Evolutionary conservation across 2,888 invertebrate species (phyloP), one percentile per base, ranked within the genome.

Genomic region (Microctonus aethiopoides): DNA sequence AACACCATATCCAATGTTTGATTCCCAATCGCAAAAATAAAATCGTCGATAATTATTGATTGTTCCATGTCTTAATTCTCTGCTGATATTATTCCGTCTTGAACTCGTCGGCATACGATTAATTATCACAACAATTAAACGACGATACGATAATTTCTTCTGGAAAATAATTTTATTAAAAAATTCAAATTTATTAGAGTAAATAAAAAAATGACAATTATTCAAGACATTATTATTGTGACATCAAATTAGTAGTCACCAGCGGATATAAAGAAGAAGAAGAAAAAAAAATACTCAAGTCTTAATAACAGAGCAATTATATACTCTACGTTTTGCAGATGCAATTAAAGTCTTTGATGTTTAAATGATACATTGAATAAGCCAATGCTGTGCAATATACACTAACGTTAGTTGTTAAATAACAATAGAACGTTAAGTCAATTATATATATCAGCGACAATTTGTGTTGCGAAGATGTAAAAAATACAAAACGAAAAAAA

Each of bases 21-120:
- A 70, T 70, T 83, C 80, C 83, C 83, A 81, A 57, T 72, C 76
- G 59, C 79, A 79, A 41, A 78, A 76, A 67, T 74, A 80, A 9
- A 65, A 68, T 24, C 67, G 52, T 41, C 65, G 36, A 59, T 41
- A 57, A 2, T 41, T 34, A 36, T 24, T 39, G 2, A 22, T 57
- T 52, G 22, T 57, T 2, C 22, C 36, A 22, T n/a, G 24, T 34
- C 22, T 24, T 24, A 22, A 13, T 24, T 11, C 39, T 2, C 1
- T 52, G 4, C 2, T 7, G 24, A 61, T 63, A 6, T 22, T 32
- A 29, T n/a, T n/a, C n/a, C 41, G 59, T 60, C 11, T 56, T 46
- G 56, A n/a, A 59, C 34, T 68, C 72, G 74, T 68, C 72, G 74
- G 67, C 72, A 74, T 74, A 64, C 71, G 74, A 61, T 41, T 41